Percentiles rank a stretch among this genome's conserved stretches.
Evolutionary conservation across 2,888 invertebrate species (phyloP).

Genomic region (Drosophila basisetae): DNA sequence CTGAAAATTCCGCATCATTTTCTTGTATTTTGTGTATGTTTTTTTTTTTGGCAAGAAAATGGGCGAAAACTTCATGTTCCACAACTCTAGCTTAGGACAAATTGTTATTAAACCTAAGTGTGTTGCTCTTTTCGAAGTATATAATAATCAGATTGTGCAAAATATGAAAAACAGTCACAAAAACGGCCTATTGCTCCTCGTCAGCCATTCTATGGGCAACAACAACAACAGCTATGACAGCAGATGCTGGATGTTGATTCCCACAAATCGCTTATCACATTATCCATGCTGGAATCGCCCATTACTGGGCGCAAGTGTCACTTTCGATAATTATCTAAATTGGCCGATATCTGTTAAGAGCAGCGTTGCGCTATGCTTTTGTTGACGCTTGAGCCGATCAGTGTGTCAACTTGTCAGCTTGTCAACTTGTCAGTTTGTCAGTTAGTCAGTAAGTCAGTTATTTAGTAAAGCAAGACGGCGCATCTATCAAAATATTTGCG

Average conservation of each 20-base stretch:
- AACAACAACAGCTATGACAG: background rate
- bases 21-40: background rate
- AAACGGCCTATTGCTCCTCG: background rate
- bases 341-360: constrained; percentile 10
- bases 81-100: background rate
- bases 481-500: constrained; percentile 67
- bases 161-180: background rate
- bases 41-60: background rate
- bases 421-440: background rate
- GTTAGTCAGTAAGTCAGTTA: constrained; percentile 4
- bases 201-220: background rate
- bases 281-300: background rate
- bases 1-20: background rate
- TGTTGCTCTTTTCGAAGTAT: background rate
- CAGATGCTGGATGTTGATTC: background rate
- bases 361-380: background rate
- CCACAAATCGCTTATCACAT: background rate
- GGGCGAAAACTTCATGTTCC: background rate
- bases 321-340: constrained; percentile 18
- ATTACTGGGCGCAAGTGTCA: background rate
- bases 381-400: constrained; percentile 8
- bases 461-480: constrained; percentile 22
- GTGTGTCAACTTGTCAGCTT: background rate
- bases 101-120: background rate
- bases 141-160: background rate